Conservation (phyloP, 2,888 invertebrate species). For the Argyra leucocephala region DNA sequence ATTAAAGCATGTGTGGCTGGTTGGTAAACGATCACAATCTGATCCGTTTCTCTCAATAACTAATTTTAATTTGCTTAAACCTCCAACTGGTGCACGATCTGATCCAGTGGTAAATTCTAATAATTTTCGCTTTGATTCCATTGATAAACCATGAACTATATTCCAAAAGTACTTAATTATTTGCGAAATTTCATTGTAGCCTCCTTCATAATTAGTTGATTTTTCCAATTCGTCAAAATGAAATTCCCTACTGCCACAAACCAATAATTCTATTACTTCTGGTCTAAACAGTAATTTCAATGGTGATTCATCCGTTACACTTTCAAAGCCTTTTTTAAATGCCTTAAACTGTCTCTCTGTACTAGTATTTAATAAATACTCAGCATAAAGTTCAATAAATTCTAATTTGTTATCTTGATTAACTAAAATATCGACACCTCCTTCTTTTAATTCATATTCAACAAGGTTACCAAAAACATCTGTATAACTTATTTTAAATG, state of each 20-base stretch:
- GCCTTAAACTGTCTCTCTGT: conserved; percentile 85
- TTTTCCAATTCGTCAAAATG: conserved; percentile 85
- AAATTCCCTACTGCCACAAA: conserved; percentile 84
- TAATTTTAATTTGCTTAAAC: conserved; percentile 75
- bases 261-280: conserved; percentile 86
- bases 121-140: conserved; percentile 75
- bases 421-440: conserved; percentile 72
- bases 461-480: conserved; percentile 81
- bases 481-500: conserved; percentile 79
- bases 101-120: conserved; percentile 84
- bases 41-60: conserved; percentile 82
- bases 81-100: conserved; percentile 87
- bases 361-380: conserved; percentile 78
- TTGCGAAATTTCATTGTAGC: conserved; percentile 69
- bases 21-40: conserved; percentile 84
- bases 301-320: conserved; percentile 93
- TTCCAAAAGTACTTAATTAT: conserved; percentile 79
- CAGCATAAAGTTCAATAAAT: conserved; percentile 80
- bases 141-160: conserved; percentile 68
- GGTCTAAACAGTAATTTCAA: conserved; percentile 77
- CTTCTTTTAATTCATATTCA: conserved; percentile 71
- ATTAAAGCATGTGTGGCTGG: conserved; percentile 94
- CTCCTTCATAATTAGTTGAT: conserved; percentile 89
- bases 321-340: conserved; percentile 84
- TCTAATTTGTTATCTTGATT: conserved; percentile 80